These are phyloP conservation scores for Chirona hameri DNA, from an alignment of 2,888 invertebrate genomes.

Conservation along the genomic window DNA sequence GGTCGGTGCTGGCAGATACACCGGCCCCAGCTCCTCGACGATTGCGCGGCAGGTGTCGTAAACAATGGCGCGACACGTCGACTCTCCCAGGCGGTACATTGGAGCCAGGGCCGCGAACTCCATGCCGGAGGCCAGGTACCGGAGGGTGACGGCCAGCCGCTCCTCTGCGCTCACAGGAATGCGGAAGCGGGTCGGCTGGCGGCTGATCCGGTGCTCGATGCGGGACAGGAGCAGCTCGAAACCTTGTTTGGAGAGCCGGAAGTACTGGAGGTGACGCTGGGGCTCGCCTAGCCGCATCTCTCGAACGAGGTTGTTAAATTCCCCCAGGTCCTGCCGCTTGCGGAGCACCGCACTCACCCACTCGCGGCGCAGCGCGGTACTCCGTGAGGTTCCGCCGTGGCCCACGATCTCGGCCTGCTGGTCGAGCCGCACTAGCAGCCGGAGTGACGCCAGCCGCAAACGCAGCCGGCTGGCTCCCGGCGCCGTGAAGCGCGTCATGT, in stretches of 20 bases:
- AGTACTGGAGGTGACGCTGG: not conserved
- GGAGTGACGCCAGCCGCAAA: no score
- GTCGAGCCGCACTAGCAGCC: no score
- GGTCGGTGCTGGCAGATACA: not conserved
- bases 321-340: not conserved
- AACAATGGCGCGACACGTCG: not conserved
- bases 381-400: no score
- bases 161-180: not conserved
- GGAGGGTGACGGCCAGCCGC: not conserved
- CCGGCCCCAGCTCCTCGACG: not conserved
- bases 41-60: not conserved
- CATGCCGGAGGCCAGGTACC: not conserved
- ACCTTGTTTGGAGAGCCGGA: not conserved
- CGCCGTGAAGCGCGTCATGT: no score
- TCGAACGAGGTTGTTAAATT: not conserved
- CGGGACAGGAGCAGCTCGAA: not conserved
- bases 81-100: not conserved
- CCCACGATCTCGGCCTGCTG: no score
- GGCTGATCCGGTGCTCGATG: not conserved
- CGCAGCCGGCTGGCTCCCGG: no score
- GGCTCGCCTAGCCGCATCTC: not conserved
- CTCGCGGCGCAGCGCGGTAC: not conserved
- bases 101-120: not conserved
- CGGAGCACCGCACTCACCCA: not conserved
- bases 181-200: not conserved